Base-by-base conservation (phyloP, 2,888 invertebrate species). In the Trachelus stipa region DNA sequence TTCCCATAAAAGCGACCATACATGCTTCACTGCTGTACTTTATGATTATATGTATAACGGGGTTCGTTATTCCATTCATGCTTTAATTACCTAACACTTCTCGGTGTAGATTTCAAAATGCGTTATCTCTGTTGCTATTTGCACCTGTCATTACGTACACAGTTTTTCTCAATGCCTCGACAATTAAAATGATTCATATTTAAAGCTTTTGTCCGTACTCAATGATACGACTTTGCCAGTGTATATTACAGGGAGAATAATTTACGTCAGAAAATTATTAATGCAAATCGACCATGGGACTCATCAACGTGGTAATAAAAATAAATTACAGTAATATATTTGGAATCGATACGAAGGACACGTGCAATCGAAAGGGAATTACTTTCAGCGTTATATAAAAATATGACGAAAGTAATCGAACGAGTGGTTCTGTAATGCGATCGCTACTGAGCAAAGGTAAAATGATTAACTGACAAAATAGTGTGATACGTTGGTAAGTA, bases 41-140 rank as follows among this genome's bases (percentile, higher is more conserved):
- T 31, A 34, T 71, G 30, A 71, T 71, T 31, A 71, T 31, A 35
- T 71, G 30, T 34, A 71, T 33, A 71, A 15, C 9, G 71, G 71
- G 15, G 71, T 71, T 71, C 30, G 71, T 71, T 71, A 71, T 71
- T 71, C 71, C 12, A 71, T 71, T 71, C 71, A 71, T 34, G 33
- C 31, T 34, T n/a, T 71, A 71, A 71, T 31, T 71, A 71, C 31
- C 71, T 71, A 71, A 71, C 71, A 11, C 71, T 71, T 71, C 15
- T 0, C 31, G 71, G 31, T 23, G 31, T 71, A 31, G 6, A 33
- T 34, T 34, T 71, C 71, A 12, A 34, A 71, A 71, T 34, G 71
- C 33, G 71, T 71, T 71, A 71, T 71, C 71, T 71, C 71, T 23
- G 31, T 34, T 12, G 31, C 71, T 34, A 56, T 56, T 56, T 56